Conservation (phyloP, 2,888 invertebrate species). For the Arrhopalites spinosus region DNA sequence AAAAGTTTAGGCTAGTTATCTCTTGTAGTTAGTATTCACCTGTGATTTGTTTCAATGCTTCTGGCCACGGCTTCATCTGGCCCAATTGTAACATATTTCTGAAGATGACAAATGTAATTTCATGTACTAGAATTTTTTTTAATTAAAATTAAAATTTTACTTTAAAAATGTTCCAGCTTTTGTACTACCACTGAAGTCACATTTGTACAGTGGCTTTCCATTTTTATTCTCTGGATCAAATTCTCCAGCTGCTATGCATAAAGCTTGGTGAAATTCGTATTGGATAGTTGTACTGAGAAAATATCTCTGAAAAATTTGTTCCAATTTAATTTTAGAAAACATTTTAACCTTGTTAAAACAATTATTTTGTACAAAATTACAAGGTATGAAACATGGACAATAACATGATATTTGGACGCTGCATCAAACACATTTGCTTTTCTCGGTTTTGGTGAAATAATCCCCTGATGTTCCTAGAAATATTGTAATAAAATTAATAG, state of each 20-base stretch:
- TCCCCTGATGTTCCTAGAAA: constrained; percentile 46
- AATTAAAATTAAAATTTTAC: constrained; percentile 50
- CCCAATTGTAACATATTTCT: constrained; percentile 20
- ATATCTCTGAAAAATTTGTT: constrained; percentile 57
- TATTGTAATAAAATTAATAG: neutral
- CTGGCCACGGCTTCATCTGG: constrained; percentile 9
- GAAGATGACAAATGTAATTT: neutral
- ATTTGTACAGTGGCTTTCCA: constrained; percentile 58
- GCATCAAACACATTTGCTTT: constrained; percentile 58
- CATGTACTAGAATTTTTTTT: neutral
- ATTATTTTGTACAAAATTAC: constrained; percentile 3
- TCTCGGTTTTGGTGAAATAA: constrained; percentile 35
- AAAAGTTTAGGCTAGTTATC: neutral
- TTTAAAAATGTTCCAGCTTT: constrained; percentile 59
- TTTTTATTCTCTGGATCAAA: constrained; percentile 48
- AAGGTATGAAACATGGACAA: constrained; percentile 56
- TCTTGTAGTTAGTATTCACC: neutral
- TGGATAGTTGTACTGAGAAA: constrained; percentile 62
- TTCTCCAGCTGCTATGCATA: constrained; percentile 60
- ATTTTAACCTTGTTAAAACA: neutral
- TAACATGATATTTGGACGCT: constrained; percentile 59
- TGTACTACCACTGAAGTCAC: constrained; percentile 60
- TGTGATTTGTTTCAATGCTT: constrained; percentile 25
- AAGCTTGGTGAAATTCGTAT: constrained; percentile 62
- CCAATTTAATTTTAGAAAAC: neutral